phyloP scores from a whole-genome alignment of 2,888 invertebrate species.

The Euphydryas editha region DNA sequence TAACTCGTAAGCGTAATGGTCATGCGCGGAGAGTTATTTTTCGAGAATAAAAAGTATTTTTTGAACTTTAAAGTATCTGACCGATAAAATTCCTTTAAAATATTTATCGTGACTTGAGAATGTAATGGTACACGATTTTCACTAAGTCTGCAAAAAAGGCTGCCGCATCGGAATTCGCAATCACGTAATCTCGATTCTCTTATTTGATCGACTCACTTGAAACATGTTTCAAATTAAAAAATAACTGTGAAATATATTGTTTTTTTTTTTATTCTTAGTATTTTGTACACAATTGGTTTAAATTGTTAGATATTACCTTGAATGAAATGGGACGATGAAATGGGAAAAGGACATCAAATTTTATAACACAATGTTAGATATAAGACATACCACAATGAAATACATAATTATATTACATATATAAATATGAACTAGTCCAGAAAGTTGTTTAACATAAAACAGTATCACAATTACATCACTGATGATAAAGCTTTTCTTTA shows the following conservation, averaged over 20 bases:
- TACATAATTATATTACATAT: background rate
- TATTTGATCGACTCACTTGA: conserved; percentile 37
- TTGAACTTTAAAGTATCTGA: conserved; percentile 22
- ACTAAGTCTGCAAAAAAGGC: conserved; percentile 34
- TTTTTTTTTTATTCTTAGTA: too few species aligned
- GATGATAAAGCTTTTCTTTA: background rate
- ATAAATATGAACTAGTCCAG: background rate
- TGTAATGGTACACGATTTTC: conserved; percentile 39
- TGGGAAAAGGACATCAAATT: background rate
- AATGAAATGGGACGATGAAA: background rate
- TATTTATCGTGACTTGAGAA: conserved; percentile 36
- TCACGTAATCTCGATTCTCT: conserved; percentile 39
- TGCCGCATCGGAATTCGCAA: conserved; percentile 31
- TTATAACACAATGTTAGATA: background rate
- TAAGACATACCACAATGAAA: background rate
- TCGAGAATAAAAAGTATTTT: conserved; percentile 30
- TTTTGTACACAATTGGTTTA: too few species aligned
- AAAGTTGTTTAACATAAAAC: background rate
- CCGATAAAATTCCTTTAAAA: conserved; percentile 37
- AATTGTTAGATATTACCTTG: too few species aligned
- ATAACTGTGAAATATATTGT: conserved; percentile 3
- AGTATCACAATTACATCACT: background rate
- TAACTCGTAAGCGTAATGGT: conserved; percentile 23
- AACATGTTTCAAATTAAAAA: conserved; percentile 31
- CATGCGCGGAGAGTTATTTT: conserved; percentile 23